Evolutionary conservation across 2,797 vertebrate species (phyloP).

Genomic region (Erithacus rubecula): DNA sequence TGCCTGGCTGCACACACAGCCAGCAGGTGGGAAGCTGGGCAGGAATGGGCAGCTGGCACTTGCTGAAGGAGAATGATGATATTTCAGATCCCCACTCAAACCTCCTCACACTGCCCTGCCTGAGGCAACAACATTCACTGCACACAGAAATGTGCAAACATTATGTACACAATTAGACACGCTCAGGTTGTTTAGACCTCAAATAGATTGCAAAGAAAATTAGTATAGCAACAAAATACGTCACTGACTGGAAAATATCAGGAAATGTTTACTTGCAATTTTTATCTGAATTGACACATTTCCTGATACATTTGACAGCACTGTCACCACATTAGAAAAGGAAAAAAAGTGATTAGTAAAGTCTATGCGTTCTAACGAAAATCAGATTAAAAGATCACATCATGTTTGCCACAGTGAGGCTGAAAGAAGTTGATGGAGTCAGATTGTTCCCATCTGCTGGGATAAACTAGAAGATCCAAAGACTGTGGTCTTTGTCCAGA

Average conservation of each 20-base stretch:
- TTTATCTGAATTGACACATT: background rate
- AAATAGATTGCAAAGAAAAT: background rate
- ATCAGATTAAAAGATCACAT: background rate
- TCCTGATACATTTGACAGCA: background rate
- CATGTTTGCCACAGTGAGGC: background rate
- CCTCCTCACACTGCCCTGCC: fast-evolving
- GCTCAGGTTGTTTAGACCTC: background rate
- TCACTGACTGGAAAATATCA: background rate
- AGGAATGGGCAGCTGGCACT: background rate
- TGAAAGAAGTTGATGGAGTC: background rate
- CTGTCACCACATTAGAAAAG: background rate
- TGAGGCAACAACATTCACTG: background rate
- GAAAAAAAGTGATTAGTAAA: background rate
- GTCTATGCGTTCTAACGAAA: background rate
- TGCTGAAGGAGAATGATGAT: background rate
- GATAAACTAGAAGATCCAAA: background rate
- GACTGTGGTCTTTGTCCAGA: background rate
- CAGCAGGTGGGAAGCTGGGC: background rate
- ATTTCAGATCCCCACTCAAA: background rate
- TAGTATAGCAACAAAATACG: background rate
- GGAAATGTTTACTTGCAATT: background rate
- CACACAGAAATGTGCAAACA: background rate
- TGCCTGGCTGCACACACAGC: background rate
- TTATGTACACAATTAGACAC: background rate
- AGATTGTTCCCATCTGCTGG: background rate